Conservation (phyloP, 2,113 vertebrate genomes). For the Galbula dea region DNA sequence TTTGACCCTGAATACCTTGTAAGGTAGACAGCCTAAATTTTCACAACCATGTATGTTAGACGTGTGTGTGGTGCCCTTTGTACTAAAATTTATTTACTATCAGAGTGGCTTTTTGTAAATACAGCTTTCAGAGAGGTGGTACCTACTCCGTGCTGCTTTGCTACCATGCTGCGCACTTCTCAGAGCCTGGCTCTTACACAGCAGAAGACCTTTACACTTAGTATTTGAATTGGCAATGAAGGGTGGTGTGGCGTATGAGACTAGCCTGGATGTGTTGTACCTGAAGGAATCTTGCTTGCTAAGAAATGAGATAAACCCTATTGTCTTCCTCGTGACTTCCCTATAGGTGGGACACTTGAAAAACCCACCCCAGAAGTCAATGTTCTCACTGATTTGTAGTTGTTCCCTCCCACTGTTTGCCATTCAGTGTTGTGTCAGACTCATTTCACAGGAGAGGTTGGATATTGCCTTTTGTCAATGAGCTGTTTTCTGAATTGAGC, state of each 20-base stretch:
- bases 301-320: background rate
- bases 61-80: background rate
- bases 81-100: background rate
- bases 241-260: background rate
- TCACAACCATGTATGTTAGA: background rate
- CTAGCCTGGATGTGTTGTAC: background rate
- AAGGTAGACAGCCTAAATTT: background rate
- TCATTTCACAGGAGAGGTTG: background rate
- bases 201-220: background rate
- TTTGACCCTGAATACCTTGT: slow-evolving; percentile 24
- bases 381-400: background rate
- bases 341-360: background rate
- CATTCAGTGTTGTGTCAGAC: background rate
- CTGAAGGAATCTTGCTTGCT: background rate
- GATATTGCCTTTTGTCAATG: background rate
- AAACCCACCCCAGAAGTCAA: fast-evolving
- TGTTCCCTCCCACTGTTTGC: background rate
- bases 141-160: background rate
- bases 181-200: background rate
- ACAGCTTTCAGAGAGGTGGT: background rate
- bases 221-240: background rate
- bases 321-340: background rate
- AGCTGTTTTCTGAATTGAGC: background rate
- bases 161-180: background rate
- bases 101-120: background rate